Base-by-base conservation (phyloP, 2,797 vertebrate genomes). In the Pelochelys cantorii region DNA sequence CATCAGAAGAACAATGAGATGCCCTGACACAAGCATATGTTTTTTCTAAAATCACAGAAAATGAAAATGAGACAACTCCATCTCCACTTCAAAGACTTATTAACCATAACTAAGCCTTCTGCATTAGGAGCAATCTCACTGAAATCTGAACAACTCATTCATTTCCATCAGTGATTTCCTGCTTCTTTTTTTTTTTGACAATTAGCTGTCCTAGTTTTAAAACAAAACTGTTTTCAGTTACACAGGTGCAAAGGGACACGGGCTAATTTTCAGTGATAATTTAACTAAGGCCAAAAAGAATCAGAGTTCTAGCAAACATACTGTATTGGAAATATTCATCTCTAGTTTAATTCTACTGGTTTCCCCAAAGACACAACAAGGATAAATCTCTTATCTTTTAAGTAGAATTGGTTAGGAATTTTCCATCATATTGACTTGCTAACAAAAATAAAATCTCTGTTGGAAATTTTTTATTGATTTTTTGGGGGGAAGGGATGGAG, bases 11-110 rank as follows among this genome's bases (percentile, higher is more conserved):
- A 94, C 93, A 95, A 96, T 20, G 52, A 94, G 54, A 71, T 94
- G 93, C 92, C 90, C 86, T 93, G 91, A 95, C 93, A 95, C 86
- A 87, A 42, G 91, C 90, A 86, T 94, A 88, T 91, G 83, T 92
- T 97, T 94, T 91, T 89, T 80, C 94, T 90, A 92, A 84, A 97
- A 95, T 95, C 93, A 94, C 83, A 95, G 54, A 59, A 91, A 95
- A 90, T 83, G 81, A 85, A 95, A 95, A 93, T 95, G 84, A 53
- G 53, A 53, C 79, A 87, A 79, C 79, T 81, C 88, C 82, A 96
- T 97, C 96, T 97, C 95, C 95, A 97, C 96, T 96, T 95, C 96
- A 96, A 94, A 97, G 89, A 83, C 86, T 95, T 94, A 55, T 93
- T 94, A 92, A 86, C 94, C 85, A 25, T 59, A 89, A 90, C 80